These are phyloP conservation scores for Catagonus wagneri DNA, from an alignment of 2,113 vertebrate genomes.

Conservation along the genomic window DNA sequence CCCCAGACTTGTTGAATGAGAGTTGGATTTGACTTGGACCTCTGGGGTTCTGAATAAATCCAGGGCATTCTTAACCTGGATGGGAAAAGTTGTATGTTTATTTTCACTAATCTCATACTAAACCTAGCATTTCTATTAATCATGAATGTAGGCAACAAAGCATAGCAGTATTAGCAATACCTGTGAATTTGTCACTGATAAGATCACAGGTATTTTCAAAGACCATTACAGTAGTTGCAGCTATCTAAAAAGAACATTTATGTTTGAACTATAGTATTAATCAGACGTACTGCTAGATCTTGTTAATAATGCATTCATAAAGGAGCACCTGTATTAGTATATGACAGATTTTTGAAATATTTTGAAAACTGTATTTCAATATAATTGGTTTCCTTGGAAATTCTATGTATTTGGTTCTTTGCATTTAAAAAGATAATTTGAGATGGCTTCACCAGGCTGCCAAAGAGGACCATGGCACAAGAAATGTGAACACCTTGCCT, in stretches of 20 bases:
- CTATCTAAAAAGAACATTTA: neutral
- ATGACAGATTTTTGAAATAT: neutral
- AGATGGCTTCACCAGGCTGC: neutral
- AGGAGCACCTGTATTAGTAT: neutral
- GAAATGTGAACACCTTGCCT: neutral
- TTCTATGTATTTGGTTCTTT: neutral
- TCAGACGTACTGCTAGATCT: neutral
- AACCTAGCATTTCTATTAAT: constrained; percentile 17
- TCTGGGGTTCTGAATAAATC: neutral
- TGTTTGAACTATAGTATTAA: neutral
- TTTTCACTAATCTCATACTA: neutral
- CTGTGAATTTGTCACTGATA: constrained; percentile 34
- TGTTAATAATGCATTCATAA: neutral
- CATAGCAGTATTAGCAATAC: neutral
- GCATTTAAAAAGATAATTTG: neutral
- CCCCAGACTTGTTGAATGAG: neutral
- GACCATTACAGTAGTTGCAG: neutral
- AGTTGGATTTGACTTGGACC: neutral
- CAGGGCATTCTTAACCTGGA: neutral
- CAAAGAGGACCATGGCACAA: neutral
- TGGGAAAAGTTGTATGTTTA: constrained; percentile 14
- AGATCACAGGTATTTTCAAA: constrained; percentile 29
- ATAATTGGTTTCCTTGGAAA: constrained; percentile 38
- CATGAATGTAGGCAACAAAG: neutral
- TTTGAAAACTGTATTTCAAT: neutral